Percentiles rank a stretch among this genome's conserved stretches.
phyloP scores from a whole-genome alignment of 92 coral and sea anemone species.

The Parazoanthus darwini region DNA sequence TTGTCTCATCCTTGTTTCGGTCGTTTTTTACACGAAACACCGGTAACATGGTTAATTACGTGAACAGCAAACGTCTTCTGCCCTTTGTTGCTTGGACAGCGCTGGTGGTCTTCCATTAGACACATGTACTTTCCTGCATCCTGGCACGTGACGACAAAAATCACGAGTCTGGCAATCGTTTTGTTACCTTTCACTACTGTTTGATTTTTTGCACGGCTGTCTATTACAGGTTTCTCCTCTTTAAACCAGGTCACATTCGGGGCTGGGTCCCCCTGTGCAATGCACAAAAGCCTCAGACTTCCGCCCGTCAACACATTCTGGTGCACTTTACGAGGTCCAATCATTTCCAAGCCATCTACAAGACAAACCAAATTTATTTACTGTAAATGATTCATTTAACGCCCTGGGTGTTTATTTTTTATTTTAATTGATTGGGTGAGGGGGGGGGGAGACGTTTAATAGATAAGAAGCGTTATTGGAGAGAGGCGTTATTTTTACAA shows the following conservation, averaged over 20 bases:
- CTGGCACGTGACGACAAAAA: not conserved
- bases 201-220: not conserved
- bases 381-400: too few relatives aligned
- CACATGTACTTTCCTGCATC: not conserved
- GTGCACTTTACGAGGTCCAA: not conserved
- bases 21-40: not conserved
- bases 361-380: not conserved
- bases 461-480: too few relatives aligned
- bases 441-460: too few relatives aligned
- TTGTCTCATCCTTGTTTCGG: too few relatives aligned
- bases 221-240: not conserved
- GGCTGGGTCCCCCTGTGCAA: not conserved
- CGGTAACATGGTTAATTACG: not conserved
- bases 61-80: too few relatives aligned
- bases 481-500: too few relatives aligned
- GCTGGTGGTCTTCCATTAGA: not conserved
- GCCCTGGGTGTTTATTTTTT: too few relatives aligned
- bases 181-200: not conserved
- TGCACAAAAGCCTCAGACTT: not conserved
- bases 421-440: too few relatives aligned
- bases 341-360: not conserved
- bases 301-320: not conserved
- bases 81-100: not conserved
- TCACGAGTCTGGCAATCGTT: not conserved
- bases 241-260: not conserved